Evolutionary conservation across 2,113 vertebrate genomes (phyloP).

Genomic region (Chaetorhynchus papuensis): DNA sequence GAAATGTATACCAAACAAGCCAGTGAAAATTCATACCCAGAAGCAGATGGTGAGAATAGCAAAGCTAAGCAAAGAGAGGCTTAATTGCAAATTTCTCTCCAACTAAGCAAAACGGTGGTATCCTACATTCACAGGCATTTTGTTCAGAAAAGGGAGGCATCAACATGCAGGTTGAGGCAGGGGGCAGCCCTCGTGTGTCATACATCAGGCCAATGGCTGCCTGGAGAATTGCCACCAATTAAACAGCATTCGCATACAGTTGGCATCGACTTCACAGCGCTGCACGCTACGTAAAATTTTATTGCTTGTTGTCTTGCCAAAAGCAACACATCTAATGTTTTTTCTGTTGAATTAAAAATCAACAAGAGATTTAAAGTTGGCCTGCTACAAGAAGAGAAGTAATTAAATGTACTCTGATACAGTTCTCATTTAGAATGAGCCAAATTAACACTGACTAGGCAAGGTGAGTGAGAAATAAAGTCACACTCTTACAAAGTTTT

Average conservation of each 20-base stretch:
- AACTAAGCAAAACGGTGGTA: constrained; percentile 20
- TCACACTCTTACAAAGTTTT: background rate
- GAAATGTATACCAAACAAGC: constrained; percentile 51
- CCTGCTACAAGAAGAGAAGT: background rate
- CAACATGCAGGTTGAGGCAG: background rate
- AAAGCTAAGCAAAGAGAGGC: constrained; percentile 56
- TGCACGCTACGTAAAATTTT: constrained; percentile 46
- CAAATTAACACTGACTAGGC: background rate
- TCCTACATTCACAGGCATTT: background rate
- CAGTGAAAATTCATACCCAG: constrained; percentile 55
- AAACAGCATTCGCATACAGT: constrained; percentile 2
- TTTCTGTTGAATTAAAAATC: constrained; percentile 58
- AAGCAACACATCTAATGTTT: constrained; percentile 42
- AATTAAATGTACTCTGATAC: constrained; percentile 23
- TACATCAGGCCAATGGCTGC: constrained; percentile 34
- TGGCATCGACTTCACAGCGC: constrained; percentile 13
- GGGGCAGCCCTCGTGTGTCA: constrained; percentile 21
- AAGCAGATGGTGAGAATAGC: constrained; percentile 66
- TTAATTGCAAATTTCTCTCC: constrained; percentile 49
- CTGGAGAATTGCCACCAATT: constrained; percentile 56
- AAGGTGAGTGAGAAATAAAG: background rate
- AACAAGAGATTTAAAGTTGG: constrained; percentile 48
- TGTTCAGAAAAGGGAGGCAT: background rate
- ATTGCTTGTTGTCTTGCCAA: constrained; percentile 45
- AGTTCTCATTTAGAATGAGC: background rate